Conservation (phyloP, 1,140 invertebrate genomes). For the Pectinophora gossypiella region DNA sequence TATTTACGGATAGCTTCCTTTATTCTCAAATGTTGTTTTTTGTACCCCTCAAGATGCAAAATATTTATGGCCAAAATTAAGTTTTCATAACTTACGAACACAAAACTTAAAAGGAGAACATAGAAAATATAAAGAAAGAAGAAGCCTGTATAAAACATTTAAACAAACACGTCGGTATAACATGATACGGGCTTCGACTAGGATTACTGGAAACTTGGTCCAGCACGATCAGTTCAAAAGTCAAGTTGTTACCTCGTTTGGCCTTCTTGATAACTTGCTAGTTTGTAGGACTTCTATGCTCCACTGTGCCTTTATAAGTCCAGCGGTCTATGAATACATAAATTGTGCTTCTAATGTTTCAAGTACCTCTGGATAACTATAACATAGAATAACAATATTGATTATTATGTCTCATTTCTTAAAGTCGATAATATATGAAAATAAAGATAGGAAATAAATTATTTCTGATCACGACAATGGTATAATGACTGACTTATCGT, state of each 20-base stretch:
- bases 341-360: no score
- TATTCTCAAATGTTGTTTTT: no score
- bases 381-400: neutral
- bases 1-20: no score
- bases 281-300: constrained; percentile 33
- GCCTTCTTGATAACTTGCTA: constrained; percentile 26
- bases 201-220: constrained; percentile 16
- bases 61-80: no score
- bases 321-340: neutral
- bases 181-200: constrained; percentile 4
- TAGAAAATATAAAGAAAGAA: no score
- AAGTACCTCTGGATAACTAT: no score
- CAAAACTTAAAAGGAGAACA: no score
- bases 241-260: constrained; percentile 18
- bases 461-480: neutral
- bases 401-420: neutral
- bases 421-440: no score
- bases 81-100: no score
- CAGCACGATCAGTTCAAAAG: constrained; percentile 16
- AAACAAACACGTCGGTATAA: constrained; percentile 1
- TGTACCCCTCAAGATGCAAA: no score
- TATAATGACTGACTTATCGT: neutral
- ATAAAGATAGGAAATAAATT: no score
- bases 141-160: neutral
- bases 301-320: neutral